Evolutionary conservation across 2,888 invertebrate genomes (phyloP), one percentile per base, ranked within the genome.

Genomic region (Tiliacea citrago): DNA sequence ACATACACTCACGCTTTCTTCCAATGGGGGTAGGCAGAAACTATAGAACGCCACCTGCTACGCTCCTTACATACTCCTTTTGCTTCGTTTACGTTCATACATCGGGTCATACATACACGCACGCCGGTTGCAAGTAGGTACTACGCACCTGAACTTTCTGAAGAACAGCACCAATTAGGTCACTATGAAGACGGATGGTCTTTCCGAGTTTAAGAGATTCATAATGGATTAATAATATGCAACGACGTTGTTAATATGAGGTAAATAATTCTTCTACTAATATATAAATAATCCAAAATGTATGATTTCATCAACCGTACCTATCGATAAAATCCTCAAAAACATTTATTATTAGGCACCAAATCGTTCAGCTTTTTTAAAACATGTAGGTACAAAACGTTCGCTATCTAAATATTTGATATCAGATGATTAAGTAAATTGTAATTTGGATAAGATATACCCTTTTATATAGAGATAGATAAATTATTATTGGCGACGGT

Each of bases 361-460:
- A 18, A 51, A 67, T 57, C 42, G 21, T 60, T 66, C 42, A 62
- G 10, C 10, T 57, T 82, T 29, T 75, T 51, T 49, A 35, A 74
- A 75, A 45, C 55, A 81, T 18, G 9, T 62, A 76, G 55, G n/a
- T 55, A 53, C 35, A 21, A 21, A 39, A 18, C 29, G 18, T 4
- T 61, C 29, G 55, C 49, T 88, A 84, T 88, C 82, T 78, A 69
- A 53, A 67, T 76, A 81, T 75, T 73, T 63, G 65, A 70, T 72
- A 82, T 85, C 82, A 71, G 47, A 58, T 77, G 81, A 77, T 80
- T 76, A 88, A 81, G 82, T 87, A 79, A 82, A 84, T 87, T 83
- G 83, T 88, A 87, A 88, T 86, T 87, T 84, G 81, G 94, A 93
- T 93, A 91, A 93, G 94, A 93, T 92, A 92, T 83, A 89, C 88